phyloP scores from a whole-genome alignment of 2,797 vertebrate genomes.

The Glossophaga mutica region DNA sequence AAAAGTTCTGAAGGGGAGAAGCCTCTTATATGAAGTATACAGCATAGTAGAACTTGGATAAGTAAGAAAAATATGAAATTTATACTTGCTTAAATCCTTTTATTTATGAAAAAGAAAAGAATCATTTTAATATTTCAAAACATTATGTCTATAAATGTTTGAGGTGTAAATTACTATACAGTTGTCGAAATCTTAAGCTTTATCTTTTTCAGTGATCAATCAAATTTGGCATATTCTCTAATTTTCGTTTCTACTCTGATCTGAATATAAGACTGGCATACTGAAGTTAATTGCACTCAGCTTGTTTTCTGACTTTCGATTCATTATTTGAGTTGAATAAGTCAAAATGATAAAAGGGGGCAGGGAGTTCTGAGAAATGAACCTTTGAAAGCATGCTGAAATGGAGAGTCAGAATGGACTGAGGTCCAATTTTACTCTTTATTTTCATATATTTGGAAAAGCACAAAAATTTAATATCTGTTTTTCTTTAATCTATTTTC shows the following conservation, averaged over 20 bases:
- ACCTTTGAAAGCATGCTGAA: conserved; percentile 15
- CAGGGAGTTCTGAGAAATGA: conserved; percentile 34
- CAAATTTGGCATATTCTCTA: conserved; percentile 61
- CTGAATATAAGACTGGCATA: conserved; percentile 46
- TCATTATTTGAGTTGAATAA: conserved; percentile 59
- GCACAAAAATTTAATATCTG: not conserved
- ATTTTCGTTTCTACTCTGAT: conserved; percentile 61
- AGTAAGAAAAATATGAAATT: conserved; percentile 35
- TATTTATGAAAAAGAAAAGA: conserved; percentile 52
- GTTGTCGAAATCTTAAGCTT: conserved; percentile 36
- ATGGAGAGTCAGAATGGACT: not conserved
- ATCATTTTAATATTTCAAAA: conserved; percentile 61
- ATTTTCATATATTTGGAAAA: conserved; percentile 45
- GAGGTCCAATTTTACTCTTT: not conserved
- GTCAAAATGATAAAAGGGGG: conserved; percentile 68
- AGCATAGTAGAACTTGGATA: not conserved
- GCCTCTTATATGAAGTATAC: not conserved
- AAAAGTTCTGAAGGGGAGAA: not conserved
- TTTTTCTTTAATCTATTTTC: not conserved
- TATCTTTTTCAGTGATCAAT: conserved; percentile 53
- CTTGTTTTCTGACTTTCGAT: conserved; percentile 49
- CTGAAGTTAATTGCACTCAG: conserved; percentile 41
- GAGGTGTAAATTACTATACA: conserved; percentile 41
- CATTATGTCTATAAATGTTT: conserved; percentile 53
- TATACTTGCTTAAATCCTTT: conserved; percentile 18